Evolutionary conservation across 2,797 vertebrate species (phyloP), one percentile per base, ranked within the genome.

Genomic region (Podarcis siculus): DNA sequence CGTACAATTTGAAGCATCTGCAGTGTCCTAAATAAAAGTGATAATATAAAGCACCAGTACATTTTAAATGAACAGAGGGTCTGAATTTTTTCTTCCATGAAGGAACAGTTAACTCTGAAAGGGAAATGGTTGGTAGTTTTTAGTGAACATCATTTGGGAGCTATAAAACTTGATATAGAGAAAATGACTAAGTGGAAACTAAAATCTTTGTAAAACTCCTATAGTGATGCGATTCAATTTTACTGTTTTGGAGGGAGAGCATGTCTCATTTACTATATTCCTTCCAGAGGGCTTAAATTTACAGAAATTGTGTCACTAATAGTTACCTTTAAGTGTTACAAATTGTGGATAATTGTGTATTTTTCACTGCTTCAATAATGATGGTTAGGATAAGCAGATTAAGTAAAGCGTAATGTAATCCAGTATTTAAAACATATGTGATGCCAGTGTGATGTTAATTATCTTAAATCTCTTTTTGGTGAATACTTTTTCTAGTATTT

Each of bases 181-280:
- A 87, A 92, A 95, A 93, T 89, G 89, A 66, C n/a, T 90, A 90
- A 64, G 72, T 87, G 82, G 83, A 64, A 91, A 84, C 91, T 95
- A 32, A 91, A 94, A 84, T 64, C 3, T 88, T 17, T 30, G 35
- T 89, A 39, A 91, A 92, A 92, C 0, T 2, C 69, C 37, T 78
- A 32, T 12, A 71, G 27, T 82, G 87, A 92, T 82, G 13, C 64
- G 35, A 39, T 92, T 82, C 90, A 78, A 58, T 89, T 92, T 87
- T 91, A 17, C 80, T 89, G 92, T 92, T 81, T 82, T 87, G 17
- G 86, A 35, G 58, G 89, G 89, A 90, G 37, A 35, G 2, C 37
- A 89, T 83, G 86, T 88, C 86, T 87, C 93, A 64, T 83, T 89
- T 79, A 15, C 13, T 55, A n/a, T 86, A 58, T 76, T 91, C 71